Conservation (phyloP, 2,888 invertebrate species). For the Melipona bicolor region DNA sequence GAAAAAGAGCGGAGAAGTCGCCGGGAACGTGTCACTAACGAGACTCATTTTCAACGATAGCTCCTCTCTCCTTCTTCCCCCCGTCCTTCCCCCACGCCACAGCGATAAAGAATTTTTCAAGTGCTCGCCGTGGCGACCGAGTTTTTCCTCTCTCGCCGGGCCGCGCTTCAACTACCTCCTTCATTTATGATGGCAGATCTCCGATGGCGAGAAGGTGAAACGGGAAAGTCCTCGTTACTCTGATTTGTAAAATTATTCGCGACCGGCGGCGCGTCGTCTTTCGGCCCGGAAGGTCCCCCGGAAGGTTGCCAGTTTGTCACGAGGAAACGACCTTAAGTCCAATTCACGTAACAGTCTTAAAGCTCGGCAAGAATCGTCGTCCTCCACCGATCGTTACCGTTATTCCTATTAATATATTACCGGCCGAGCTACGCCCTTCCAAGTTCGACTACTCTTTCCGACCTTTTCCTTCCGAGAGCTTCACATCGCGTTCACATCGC, state of each 20-base stretch:
- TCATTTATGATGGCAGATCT: slow-evolving; percentile 54
- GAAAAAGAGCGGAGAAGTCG: background rate
- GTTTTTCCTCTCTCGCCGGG: background rate
- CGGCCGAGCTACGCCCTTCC: background rate
- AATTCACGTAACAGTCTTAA: slow-evolving; percentile 2
- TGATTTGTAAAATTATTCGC: slow-evolving; percentile 44
- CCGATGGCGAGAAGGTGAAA: slow-evolving; percentile 9
- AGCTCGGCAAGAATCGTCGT: background rate
- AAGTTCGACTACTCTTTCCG: background rate
- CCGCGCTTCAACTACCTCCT: slow-evolving; percentile 26
- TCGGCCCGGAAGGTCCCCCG: background rate
- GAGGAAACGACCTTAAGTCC: slow-evolving; percentile 3
- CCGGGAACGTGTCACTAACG: slow-evolving; percentile 45
- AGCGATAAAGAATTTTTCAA: slow-evolving; percentile 44
- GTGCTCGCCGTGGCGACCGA: background rate
- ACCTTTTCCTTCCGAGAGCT: no score
- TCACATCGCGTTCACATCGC: no score
- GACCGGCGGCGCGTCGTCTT: background rate
- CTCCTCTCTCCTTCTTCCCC: background rate
- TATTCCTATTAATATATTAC: background rate
- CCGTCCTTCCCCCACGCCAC: slow-evolving; percentile 1
- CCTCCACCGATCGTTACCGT: background rate
- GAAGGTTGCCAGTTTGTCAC: slow-evolving; percentile 14
- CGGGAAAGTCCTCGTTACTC: slow-evolving; percentile 32
- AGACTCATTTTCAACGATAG: slow-evolving; percentile 49